Evolutionary conservation across 2,797 vertebrate genomes (phyloP).

Genomic region (Parambassis ranga): DNA sequence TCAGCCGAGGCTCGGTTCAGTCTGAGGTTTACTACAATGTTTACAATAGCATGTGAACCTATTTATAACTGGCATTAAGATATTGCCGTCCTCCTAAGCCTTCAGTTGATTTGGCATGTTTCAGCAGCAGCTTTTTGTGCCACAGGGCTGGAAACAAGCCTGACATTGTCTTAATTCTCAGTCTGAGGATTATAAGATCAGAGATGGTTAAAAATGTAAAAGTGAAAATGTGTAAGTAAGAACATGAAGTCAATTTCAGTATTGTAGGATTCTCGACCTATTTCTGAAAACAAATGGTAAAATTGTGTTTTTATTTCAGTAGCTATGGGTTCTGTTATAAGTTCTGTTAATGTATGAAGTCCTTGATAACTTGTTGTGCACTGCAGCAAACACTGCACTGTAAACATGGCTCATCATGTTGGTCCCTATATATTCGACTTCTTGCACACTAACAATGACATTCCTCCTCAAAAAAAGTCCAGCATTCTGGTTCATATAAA

Average conservation of each 20-base stretch:
- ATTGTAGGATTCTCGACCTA: too few species aligned
- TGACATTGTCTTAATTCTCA: conserved; percentile 54
- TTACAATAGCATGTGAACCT: too few species aligned
- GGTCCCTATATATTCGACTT: neutral
- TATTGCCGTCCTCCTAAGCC: neutral
- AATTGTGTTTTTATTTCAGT: neutral
- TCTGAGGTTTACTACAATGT: neutral
- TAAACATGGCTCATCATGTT: too few species aligned
- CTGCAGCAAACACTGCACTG: neutral
- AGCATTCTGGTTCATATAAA: neutral
- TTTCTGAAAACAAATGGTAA: neutral
- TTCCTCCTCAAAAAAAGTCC: conserved; percentile 8
- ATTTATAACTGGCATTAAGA: conserved; percentile 22
- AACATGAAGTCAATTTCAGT: too few species aligned
- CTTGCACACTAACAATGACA: conserved; percentile 34
- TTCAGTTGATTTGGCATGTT: conserved; percentile 27
- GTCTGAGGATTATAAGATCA: conserved; percentile 59
- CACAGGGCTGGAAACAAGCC: conserved; percentile 55
- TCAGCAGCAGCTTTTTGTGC: conserved; percentile 57
- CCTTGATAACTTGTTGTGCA: neutral
- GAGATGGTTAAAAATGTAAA: conserved; percentile 46
- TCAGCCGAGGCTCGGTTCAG: neutral
- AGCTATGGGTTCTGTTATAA: too few species aligned
- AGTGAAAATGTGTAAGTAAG: neutral
- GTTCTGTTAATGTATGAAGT: neutral